Percentiles rank a stretch among this genome's conserved stretches.
Conservation (phyloP, 1,140 invertebrate genomes). For the Gryllus bimaculatus region DNA sequence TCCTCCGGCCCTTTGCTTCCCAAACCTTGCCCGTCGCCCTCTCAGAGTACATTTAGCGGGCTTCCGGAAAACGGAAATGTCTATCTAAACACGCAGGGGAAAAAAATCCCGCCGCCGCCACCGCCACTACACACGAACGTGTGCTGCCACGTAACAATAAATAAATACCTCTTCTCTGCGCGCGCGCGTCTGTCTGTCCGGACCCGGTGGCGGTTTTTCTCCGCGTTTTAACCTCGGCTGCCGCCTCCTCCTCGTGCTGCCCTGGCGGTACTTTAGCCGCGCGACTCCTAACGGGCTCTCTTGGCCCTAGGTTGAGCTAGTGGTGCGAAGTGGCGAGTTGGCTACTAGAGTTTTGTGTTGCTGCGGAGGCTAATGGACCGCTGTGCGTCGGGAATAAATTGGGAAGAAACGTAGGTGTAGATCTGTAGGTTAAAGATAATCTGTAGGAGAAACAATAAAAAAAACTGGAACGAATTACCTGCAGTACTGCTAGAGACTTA, state of each 20-base stretch:
- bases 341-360: too few species aligned
- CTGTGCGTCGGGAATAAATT: too few species aligned
- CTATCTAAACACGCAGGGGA: background rate
- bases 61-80: background rate
- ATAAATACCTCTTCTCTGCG: background rate
- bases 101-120: background rate
- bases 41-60: background rate
- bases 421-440: too few species aligned
- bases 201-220: background rate
- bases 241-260: background rate
- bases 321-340: too few species aligned
- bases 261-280: background rate
- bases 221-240: background rate
- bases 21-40: background rate
- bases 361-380: too few species aligned
- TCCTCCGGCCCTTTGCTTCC: background rate
- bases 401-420: too few species aligned
- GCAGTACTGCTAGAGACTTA: too few species aligned
- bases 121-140: background rate
- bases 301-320: too few species aligned
- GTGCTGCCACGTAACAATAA: background rate
- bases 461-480: too few species aligned
- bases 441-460: too few species aligned
- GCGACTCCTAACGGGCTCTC: background rate
- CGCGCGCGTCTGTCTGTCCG: background rate